Base-by-base conservation (phyloP, 2,888 invertebrate genomes). In the Brenthis ino region DNA sequence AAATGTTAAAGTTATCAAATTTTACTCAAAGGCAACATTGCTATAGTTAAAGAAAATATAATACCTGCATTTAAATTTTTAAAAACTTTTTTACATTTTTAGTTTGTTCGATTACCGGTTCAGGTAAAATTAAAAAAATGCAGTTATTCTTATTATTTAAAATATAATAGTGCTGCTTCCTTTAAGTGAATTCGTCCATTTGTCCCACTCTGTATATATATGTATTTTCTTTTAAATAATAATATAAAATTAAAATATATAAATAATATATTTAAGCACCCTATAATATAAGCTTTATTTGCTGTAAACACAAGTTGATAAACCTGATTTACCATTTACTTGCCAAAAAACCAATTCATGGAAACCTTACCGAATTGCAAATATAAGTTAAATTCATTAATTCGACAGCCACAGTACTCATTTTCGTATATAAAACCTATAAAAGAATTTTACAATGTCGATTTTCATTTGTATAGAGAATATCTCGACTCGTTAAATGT, bases 321-420 rank as follows among this genome's bases (percentile, higher is more conserved):
- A 48, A 28, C 48, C 48, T 47, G 48, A 58, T 58, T 48, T 58
- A 58, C 58, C 48, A 58, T 58, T 58, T 58, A 58, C 48, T 28
- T 12, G n/a, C 58, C 58, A 48, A 48, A 58, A 58, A 58, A 58
- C 24, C 58, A 28, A 58, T 48, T 48, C 58, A 48, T 48, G 11
- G 24, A 48, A 58, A 28, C 48, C 58, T 48, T 28, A 58, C 58
- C 47, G 48, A 58, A 58, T 48, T 28, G 12, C 58, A 48, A 47
- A 48, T 48, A 48, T 58, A 58, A 58, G 58, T 58, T 58, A n/a
- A 58, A 48, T 48, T 24, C 58, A n/a, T 58, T 58, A n/a, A 58
- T 58, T 58, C 57, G 57, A 12, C 8, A 47, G 58, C 48, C 28
- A 24, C 37, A 37, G 2, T 37, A 58, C 58, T 48, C 48, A 48